Evolutionary conservation across 2,113 vertebrate species (phyloP).

Genomic region (Takifugu flavidus): DNA sequence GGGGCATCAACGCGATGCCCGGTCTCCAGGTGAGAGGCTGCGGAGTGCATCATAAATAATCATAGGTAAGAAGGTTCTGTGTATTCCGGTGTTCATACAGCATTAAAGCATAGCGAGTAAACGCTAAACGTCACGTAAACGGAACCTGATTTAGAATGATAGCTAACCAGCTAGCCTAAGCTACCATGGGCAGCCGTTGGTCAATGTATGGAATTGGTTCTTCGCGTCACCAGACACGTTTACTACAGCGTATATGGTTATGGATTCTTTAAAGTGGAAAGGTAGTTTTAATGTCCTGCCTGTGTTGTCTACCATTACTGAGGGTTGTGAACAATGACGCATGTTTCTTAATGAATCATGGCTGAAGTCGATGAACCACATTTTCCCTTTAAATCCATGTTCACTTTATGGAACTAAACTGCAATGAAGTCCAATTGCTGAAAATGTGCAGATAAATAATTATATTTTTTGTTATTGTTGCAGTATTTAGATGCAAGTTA

Average conservation of each 20-base stretch:
- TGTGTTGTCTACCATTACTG: background rate
- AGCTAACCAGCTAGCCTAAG: slow-evolving; percentile 32
- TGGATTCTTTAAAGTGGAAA: background rate
- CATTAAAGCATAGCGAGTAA: background rate
- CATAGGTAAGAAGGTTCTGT: background rate
- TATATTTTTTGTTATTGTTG: too few relatives aligned
- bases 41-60: background rate
- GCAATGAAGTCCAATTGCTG: too few relatives aligned
- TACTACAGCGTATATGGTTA: too few relatives aligned
- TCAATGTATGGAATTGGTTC: background rate
- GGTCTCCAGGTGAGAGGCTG: slow-evolving; percentile 13
- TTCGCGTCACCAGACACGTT: background rate
- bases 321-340: background rate
- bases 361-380: background rate
- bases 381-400: background rate
- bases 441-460: too few relatives aligned
- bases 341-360: background rate
- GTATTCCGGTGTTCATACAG: rapidly evolving
- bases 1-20: slow-evolving; percentile 9
- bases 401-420: background rate
- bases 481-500: too few relatives aligned
- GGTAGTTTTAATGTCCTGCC: background rate
- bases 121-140: background rate
- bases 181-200: slow-evolving; percentile 1
- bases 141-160: slow-evolving; percentile 8